Base-by-base conservation (phyloP, 2,113 vertebrate genomes). In the Aspidoscelis tigris region DNA sequence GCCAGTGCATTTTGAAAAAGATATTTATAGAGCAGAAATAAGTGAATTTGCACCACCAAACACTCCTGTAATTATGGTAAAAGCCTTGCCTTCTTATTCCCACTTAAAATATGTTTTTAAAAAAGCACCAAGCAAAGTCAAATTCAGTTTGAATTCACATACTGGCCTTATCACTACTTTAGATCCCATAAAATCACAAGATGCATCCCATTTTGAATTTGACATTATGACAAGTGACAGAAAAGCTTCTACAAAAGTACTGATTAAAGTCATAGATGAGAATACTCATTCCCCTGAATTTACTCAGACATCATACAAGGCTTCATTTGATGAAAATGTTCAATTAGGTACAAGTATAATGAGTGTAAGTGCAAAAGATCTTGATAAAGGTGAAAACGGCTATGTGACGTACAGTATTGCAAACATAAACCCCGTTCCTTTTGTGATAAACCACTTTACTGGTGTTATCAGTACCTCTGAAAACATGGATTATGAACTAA, bases 401-500 rank as follows among this genome's bases (percentile, higher is more conserved):
- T 99, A 99, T 4, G 97, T 99, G 86, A 99, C 98, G 2, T 99
- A 99, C 88, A 98, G 97, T 88, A 97, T 99, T 68, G 97, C 98
- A 73, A 99, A 99, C 77, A 41, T 97, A 41, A 97, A 92, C 91
- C 97, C 95, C 4, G 97, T 98, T 88, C 98, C 98, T 0, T 99
- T 99, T 90, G 95, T 95, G 74, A 98, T 99, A 10, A 95, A 99
- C 93, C 97, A 98, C 90, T 99, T 99, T 91, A 97, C 94, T 4
- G 99, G 99, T 22, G 92, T 97, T 24, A 97, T 99, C 93, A 98
- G 96, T 84, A 99, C 97, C n/a, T 96, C 97, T 0, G 97, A 98
- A 91, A 93, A 95, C 43, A 89, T 99, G 83, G 98, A 99, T 96
- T 99, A 99, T 86, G 98, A 99, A 84, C 90, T 99, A 83, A 99